A percentile compares a stretch with the other conserved stretches of the same genome.
These are phyloP conservation scores for Panthera leo DNA, from an alignment of 2,113 vertebrate genomes.

Conservation along the genomic window DNA sequence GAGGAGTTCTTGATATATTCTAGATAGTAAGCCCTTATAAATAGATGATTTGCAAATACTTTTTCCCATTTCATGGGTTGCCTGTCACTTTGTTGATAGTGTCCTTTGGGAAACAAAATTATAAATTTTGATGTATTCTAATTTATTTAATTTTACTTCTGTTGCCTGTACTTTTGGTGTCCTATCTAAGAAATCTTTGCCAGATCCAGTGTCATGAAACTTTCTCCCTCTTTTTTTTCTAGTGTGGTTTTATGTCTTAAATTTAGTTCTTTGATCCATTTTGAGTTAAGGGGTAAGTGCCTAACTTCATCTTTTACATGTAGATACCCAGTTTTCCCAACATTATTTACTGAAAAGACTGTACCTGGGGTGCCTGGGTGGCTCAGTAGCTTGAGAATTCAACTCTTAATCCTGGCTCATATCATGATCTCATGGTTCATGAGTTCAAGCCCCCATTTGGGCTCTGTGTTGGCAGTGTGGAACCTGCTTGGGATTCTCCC, in stretches of 20 bases:
- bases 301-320: not conserved
- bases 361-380: not conserved
- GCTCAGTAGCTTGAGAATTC: too few relatives aligned
- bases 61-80: not conserved
- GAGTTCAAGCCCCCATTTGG: too few relatives aligned
- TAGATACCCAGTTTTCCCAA: not conserved
- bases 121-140: not conserved
- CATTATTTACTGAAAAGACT: not conserved
- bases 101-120: not conserved
- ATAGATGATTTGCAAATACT: not conserved
- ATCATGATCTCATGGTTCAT: too few relatives aligned
- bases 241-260: not conserved
- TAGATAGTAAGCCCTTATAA: not conserved
- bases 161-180: not conserved
- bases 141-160: not conserved
- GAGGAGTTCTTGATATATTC: not conserved
- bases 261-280: not conserved
- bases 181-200: not conserved
- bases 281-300: not conserved
- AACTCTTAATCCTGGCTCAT: too few relatives aligned
- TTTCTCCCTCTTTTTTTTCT: not conserved
- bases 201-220: not conserved
- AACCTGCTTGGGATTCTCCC: too few relatives aligned
- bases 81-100: not conserved
- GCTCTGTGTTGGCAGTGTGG: too few relatives aligned